Evolutionary conservation across 2,797 vertebrate species (phyloP).

Genomic region (Hoplostethus mediterraneus): DNA sequence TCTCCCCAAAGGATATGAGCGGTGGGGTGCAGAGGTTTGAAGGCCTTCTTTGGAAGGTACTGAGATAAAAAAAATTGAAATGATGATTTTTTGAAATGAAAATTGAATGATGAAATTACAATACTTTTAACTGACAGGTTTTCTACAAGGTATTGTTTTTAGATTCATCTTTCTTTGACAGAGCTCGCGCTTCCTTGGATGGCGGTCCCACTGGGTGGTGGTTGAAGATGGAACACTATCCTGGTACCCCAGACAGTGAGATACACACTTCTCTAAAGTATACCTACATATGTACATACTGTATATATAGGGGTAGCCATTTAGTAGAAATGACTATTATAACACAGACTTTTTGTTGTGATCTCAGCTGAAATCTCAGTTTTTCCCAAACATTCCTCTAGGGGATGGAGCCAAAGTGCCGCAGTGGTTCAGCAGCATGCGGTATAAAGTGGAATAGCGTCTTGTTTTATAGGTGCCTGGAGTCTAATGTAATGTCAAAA

Average conservation of each 20-base stretch:
- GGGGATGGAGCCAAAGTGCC: neutral
- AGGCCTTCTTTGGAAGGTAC: constrained; percentile 93
- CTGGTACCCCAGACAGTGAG: constrained; percentile 94
- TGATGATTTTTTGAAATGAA: no score
- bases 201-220: constrained; percentile 92
- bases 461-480: neutral
- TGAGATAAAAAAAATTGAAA: no score
- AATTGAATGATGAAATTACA: neutral
- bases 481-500: no score
- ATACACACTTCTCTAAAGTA: constrained; percentile 23
- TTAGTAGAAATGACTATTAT: no score
- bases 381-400: neutral
- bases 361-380: neutral
- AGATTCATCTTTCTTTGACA: constrained; percentile 56
- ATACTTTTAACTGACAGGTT: neutral
- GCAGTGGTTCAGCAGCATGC: neutral
- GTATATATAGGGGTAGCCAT: no score
- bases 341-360: neutral
- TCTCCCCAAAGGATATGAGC: constrained; percentile 76
- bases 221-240: constrained; percentile 91
- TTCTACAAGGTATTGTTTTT: neutral
- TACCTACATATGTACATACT: no score
- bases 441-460: neutral
- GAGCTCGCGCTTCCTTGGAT: constrained; percentile 92
- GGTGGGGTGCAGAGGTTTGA: constrained; percentile 85